phyloP scores from a whole-genome alignment of 2,888 invertebrate species.

The Rapana venosa region DNA sequence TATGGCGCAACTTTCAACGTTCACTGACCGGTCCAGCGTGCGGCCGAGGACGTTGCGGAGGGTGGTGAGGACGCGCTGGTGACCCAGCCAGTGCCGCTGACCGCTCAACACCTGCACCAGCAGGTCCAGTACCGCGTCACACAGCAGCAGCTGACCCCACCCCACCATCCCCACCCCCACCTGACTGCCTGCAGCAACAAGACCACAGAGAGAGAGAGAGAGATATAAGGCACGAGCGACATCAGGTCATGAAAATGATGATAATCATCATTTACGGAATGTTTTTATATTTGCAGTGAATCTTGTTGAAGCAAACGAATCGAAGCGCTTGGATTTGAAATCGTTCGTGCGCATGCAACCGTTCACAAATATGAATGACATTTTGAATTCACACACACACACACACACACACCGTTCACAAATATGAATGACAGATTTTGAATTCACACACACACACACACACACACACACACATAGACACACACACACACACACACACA shows the following conservation, averaged over 20 bases:
- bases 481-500: not conserved
- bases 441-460: not conserved
- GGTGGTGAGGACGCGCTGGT: constrained; percentile 61
- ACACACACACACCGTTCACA: constrained; percentile 1
- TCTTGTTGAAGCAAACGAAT: no score
- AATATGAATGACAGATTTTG: no score
- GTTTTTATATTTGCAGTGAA: no score
- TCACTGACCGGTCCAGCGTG: constrained; percentile 65
- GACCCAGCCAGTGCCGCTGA: constrained; percentile 64
- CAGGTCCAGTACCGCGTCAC: constrained; percentile 61
- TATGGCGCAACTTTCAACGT: no score
- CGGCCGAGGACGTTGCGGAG: constrained; percentile 61
- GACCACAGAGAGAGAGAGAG: no score
- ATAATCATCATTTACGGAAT: no score
- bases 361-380: no score
- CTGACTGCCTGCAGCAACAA: not conserved
- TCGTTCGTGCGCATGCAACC: no score
- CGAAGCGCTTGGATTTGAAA: no score
- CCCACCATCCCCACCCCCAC: not conserved
- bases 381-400: not conserved
- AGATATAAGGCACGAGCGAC: not conserved
- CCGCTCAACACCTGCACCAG: constrained; percentile 62
- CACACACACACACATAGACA: not conserved
- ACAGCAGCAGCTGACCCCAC: constrained; percentile 49
- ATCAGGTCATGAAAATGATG: no score